These are phyloP conservation scores for Caretta caretta DNA, from an alignment of 2,113 vertebrate genomes.

Conservation along the genomic window DNA sequence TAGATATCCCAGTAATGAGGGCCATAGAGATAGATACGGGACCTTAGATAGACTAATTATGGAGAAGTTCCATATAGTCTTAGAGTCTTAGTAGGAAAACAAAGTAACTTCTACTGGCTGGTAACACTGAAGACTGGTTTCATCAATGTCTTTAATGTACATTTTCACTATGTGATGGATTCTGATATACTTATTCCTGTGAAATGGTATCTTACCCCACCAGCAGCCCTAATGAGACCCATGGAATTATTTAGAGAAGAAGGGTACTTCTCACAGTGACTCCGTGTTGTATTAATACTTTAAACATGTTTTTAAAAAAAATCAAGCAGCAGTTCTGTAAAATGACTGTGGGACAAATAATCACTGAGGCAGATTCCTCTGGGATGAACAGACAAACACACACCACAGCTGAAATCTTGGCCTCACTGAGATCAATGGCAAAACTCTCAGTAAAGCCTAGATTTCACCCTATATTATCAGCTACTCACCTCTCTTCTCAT, in stretches of 20 bases:
- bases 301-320: not conserved
- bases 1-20: not conserved
- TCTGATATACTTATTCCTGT: not conserved
- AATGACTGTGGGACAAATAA: not conserved
- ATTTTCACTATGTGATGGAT: not conserved
- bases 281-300: not conserved
- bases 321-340: not conserved
- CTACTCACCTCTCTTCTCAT: conserved; percentile 88
- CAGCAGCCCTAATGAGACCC: not conserved
- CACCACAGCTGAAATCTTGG: not conserved
- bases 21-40: not conserved
- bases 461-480: not conserved
- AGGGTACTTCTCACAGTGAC: not conserved
- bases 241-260: not conserved
- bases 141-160: not conserved
- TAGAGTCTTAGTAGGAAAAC: not conserved
- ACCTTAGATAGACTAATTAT: not conserved
- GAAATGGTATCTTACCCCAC: not conserved
- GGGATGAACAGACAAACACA: not conserved
- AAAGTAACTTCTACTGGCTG: not conserved
- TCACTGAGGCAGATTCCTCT: not conserved
- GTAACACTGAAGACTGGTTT: not conserved
- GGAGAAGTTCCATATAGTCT: not conserved
- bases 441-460: fast-evolving
- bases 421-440: not conserved